Evolutionary conservation across 2,113 vertebrate genomes (phyloP), one percentile per base, ranked within the genome.

Genomic region (Pardalotus punctatus): DNA sequence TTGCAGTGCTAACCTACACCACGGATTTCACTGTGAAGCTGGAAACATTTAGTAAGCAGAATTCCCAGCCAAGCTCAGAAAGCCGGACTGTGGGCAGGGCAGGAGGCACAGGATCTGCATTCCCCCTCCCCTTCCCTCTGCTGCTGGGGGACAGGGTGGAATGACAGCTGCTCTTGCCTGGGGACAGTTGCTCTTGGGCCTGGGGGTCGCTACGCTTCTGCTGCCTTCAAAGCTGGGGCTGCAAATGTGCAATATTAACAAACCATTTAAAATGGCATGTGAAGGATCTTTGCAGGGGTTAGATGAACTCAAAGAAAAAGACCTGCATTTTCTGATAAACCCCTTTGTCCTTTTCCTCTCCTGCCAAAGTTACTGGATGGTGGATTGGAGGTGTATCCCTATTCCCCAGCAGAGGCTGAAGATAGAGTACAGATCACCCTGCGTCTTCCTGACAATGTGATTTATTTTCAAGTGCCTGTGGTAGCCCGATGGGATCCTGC

Each of bases 401-500:
- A 99, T 82, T 97, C 97, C 43, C 47, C 95, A 17, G 96, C 97
- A 56, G 93, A 98, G 16, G 10, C 60, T 47, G 98, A 98, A 38
- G 96, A 60, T 22, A 38, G 97, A 23, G 60, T 99, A 25, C 97
- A 97, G 31, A 95, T 99, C 84, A 98, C 95, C 2, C 93, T 99
- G 18, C 51, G 50, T 5, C 91, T 99, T 31, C 97, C 98, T 0
- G 85, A 98, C 8, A 77, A 61, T 0, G 98, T 99, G 5, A 38
- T 98, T 14, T 99, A 99, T 94, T 98, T 99, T 84, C 88, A 98
- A 88, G 81, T 98, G 8, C 99, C 99, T 9, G n/a, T 95, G 53
- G 94, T 99, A 60, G 98, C 98, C 50, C 95, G 97, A 67, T 99
- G 99, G 99, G 98, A 99, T 87, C 57, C 96, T 81, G 65, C 95